Conservation (phyloP, 2,113 vertebrate genomes). For the Scomber scombrus region DNA sequence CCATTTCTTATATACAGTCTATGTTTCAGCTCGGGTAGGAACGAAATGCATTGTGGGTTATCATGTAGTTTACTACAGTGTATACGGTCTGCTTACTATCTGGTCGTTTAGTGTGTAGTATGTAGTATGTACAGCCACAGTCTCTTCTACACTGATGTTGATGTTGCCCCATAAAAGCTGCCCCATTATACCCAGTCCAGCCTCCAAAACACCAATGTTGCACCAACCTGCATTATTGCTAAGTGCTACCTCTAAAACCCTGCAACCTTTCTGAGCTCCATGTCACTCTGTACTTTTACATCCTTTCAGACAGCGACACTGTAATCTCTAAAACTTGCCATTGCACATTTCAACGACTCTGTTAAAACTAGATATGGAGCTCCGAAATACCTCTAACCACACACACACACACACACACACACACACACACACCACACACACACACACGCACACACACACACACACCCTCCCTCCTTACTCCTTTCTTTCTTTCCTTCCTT, state of each 20-base stretch:
- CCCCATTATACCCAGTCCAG: not conserved
- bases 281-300: not conserved
- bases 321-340: not conserved
- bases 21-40: too few relatives aligned
- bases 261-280: not conserved
- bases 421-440: too few relatives aligned
- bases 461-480: too few relatives aligned
- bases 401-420: too few relatives aligned
- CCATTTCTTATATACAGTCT: too few relatives aligned
- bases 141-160: not conserved
- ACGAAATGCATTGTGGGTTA: too few relatives aligned
- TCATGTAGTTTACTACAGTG: too few relatives aligned
- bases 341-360: conserved; percentile 5
- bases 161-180: not conserved
- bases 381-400: not conserved
- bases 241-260: not conserved
- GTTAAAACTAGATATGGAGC: not conserved
- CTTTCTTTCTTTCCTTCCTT: too few relatives aligned
- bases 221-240: not conserved
- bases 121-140: too few relatives aligned
- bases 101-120: too few relatives aligned
- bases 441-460: too few relatives aligned
- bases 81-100: too few relatives aligned
- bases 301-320: not conserved
- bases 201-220: not conserved